Evolutionary conservation across 2,797 vertebrate genomes (phyloP).

Genomic region (Eulemur mongoz): DNA sequence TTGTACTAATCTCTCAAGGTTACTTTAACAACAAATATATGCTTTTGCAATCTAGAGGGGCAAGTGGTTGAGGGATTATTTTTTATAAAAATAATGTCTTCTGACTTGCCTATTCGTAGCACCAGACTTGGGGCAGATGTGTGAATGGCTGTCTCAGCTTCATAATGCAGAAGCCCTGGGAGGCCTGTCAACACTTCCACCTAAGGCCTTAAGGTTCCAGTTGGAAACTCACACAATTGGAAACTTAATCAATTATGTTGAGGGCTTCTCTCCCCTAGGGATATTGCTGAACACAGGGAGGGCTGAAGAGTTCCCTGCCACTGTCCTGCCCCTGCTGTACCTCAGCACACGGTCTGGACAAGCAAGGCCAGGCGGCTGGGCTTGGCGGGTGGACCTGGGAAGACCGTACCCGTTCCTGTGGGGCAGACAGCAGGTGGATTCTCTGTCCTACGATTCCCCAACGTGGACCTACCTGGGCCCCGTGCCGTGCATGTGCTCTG

Average conservation of each 20-base stretch:
- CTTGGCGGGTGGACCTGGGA: too few relatives aligned
- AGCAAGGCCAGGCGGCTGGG: neutral
- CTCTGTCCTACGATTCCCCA: neutral
- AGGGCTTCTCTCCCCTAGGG: neutral
- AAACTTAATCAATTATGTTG: neutral
- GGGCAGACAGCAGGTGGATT: accelerated
- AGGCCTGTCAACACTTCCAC: neutral
- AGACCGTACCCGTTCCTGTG: too few relatives aligned
- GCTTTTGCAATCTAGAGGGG: neutral
- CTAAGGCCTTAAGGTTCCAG: accelerated
- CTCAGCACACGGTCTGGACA: neutral
- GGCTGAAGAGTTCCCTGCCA: neutral
- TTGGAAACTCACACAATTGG: neutral
- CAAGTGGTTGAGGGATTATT: neutral
- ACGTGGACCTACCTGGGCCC: neutral
- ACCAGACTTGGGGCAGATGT: neutral
- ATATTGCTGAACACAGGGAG: accelerated
- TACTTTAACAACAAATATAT: neutral
- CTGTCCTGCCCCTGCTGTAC: too few relatives aligned
- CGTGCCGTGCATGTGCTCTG: too few relatives aligned
- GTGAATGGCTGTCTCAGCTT: neutral
- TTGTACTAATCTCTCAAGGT: neutral
- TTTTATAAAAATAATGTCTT: neutral
- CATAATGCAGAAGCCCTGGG: neutral
- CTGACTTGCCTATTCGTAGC: too few relatives aligned